Conservation (phyloP, 2,888 invertebrate genomes). For the Pammene aurita region DNA sequence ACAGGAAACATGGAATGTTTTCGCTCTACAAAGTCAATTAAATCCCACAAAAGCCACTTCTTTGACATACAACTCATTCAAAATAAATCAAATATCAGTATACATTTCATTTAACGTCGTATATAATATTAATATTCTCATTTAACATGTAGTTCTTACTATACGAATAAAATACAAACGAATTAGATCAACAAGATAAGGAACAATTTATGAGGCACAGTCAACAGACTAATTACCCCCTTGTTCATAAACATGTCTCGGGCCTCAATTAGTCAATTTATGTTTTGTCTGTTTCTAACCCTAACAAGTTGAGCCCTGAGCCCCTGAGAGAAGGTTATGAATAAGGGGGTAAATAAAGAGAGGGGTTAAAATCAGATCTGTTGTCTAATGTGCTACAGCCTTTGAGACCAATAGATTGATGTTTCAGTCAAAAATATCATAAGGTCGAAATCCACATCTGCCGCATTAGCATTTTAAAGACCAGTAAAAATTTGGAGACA, state of each 20-base stretch:
- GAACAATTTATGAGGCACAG: slow-evolving; percentile 16
- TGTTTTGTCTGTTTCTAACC: too few relatives aligned
- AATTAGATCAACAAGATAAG: slow-evolving; percentile 24
- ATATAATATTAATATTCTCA: slow-evolving; percentile 15
- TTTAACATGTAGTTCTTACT: slow-evolving; percentile 29
- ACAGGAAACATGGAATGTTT: neutral
- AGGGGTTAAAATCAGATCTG: slow-evolving; percentile 12
- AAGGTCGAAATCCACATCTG: neutral
- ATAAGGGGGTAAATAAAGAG: too few relatives aligned
- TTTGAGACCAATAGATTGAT: neutral
- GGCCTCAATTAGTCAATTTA: too few relatives aligned
- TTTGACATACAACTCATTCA: slow-evolving; percentile 8
- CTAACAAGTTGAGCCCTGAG: too few relatives aligned
- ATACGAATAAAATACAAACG: slow-evolving; percentile 29
- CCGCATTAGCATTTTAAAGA: too few relatives aligned
- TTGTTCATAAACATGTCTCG: too few relatives aligned
- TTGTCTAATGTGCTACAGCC: neutral
- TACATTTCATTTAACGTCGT: slow-evolving; percentile 16
- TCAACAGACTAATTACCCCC: slow-evolving; percentile 4
- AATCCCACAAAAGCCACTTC: slow-evolving; percentile 17
- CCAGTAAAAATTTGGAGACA: too few relatives aligned
- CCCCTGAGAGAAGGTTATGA: too few relatives aligned
- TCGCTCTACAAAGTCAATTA: neutral
- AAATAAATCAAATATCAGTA: slow-evolving; percentile 10
- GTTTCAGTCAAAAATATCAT: neutral